Evolutionary conservation across 2,113 vertebrate species (phyloP), one percentile per base, ranked within the genome.

Genomic region (Oncorhynchus tshawytscha): DNA sequence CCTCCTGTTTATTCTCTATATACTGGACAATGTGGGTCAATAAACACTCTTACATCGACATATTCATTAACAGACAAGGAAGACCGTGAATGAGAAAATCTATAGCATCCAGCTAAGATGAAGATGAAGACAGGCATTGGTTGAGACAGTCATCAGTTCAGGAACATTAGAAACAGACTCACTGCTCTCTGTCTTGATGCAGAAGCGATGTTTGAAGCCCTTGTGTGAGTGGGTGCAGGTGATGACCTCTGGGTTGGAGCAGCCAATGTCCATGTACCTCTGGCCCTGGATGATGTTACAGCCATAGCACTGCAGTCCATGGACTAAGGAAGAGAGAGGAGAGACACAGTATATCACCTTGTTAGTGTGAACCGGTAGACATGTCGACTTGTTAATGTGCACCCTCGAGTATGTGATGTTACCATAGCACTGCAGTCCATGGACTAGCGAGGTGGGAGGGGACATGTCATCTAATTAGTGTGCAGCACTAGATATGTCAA

Each of bases 111-210:
- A 34, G 34, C 34, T 34, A 7, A 34, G 6, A 34, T 34, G 34
- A 7, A 34, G 9, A 45, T 45, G 39, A 45, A 45, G 39, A 45
- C 9, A 45, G 9, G 9, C 39, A 45, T 45, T 45, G 39, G 9
- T 11, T 45, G 39, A n/a, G n/a, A n/a, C 20, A 22, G 59, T 22
- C 59, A 62, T 62, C 59, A n/a, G 59, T 62, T 62, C 59, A 24
- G 20, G 59, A 62, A n/a, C 18, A 62, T n/a, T n/a, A 62, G 59
- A 62, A 62, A 62, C 7, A 57, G 31, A 67, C 96, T 95, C 87
- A 97, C 96, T 95, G n/a, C 96, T 97, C 85, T 96, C 95, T 1
- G 94, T 96, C 88, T 95, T 96, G 86, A 97, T 96, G 91, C 96
- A 97, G 92, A 97, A 97, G 1, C 96, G 92, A 78, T 97, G 96